A percentile compares a stretch with the other conserved stretches of the same genome.
These are phyloP conservation scores for Silvanus unidentatus DNA, from an alignment of 2,888 invertebrate genomes.

Conservation along the genomic window DNA sequence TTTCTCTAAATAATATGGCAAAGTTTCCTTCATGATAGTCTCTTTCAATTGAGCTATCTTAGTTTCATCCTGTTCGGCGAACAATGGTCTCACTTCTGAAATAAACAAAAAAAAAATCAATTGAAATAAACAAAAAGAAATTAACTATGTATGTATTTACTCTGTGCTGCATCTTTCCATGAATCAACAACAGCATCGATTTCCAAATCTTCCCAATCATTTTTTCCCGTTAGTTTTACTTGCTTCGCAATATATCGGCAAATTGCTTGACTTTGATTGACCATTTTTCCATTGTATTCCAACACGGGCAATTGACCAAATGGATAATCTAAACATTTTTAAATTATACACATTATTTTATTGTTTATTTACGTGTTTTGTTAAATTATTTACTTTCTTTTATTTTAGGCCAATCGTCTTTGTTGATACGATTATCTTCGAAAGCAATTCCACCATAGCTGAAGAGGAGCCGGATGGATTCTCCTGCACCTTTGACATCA, in stretches of 20 bases:
- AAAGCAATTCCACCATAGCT: background rate
- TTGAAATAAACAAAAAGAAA: background rate
- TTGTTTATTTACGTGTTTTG: too few species aligned
- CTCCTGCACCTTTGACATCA: background rate
- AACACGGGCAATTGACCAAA: slow-evolving; percentile 61
- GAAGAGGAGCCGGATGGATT: background rate
- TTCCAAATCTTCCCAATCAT: slow-evolving; percentile 55
- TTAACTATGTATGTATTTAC: slow-evolving; percentile 42
- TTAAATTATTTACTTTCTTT: slow-evolving; percentile 31
- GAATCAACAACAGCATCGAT: slow-evolving; percentile 60
- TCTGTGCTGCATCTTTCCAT: slow-evolving; percentile 53
- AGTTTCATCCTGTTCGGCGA: slow-evolving; percentile 50
- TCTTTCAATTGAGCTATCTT: slow-evolving; percentile 48
- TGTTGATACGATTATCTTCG: slow-evolving; percentile 45
- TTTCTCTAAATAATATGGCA: background rate
- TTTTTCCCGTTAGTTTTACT: slow-evolving; percentile 52
- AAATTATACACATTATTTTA: background rate
- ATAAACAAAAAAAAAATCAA: slow-evolving; percentile 44
- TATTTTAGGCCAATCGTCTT: slow-evolving; percentile 32
- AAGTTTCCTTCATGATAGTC: background rate
- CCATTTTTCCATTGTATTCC: slow-evolving; percentile 58
- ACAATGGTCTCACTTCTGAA: slow-evolving; percentile 49
- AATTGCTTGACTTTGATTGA: slow-evolving; percentile 57
- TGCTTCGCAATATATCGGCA: slow-evolving; percentile 58
- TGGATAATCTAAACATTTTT: slow-evolving; percentile 45